phyloP scores from a whole-genome alignment of 2,797 vertebrate genomes.

The Enteromius fasciolatus region DNA sequence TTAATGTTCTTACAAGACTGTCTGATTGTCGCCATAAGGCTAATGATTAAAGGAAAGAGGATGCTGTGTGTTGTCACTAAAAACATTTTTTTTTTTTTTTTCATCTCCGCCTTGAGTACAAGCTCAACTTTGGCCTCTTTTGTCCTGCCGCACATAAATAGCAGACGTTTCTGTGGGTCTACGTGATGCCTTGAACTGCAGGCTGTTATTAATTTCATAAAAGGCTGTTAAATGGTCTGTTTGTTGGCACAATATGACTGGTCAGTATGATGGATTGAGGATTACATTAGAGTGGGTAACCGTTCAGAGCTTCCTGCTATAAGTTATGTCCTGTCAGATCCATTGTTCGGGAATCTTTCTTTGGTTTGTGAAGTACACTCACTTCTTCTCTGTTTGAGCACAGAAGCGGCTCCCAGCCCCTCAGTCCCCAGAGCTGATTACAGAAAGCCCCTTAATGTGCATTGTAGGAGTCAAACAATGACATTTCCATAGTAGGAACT shows the following conservation, averaged over 20 bases:
- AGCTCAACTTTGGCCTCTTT: not conserved
- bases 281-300: slow-evolving; percentile 30
- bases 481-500: slow-evolving; percentile 84
- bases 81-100: slow-evolving; percentile 21
- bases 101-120: not conserved
- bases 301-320: slow-evolving; percentile 42
- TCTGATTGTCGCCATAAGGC: slow-evolving; percentile 70
- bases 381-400: slow-evolving; percentile 68
- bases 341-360: slow-evolving; percentile 58
- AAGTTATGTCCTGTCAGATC: slow-evolving; percentile 43
- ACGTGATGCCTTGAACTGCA: not conserved
- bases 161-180: not conserved
- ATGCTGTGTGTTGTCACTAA: slow-evolving; percentile 54
- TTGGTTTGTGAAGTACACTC: slow-evolving; percentile 51
- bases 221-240: slow-evolving; percentile 18
- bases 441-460: slow-evolving; percentile 81
- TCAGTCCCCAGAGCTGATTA: slow-evolving; percentile 71
- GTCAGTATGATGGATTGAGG: slow-evolving; percentile 35
- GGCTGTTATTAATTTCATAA: slow-evolving; percentile 16
- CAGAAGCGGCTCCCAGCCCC: slow-evolving; percentile 66
- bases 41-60: slow-evolving; percentile 62
- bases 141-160: slow-evolving; percentile 14
- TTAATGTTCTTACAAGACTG: slow-evolving; percentile 64
- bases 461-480: slow-evolving; percentile 79
- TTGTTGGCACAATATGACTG: slow-evolving; percentile 26